phyloP scores from a whole-genome alignment of 92 coral and sea anemone genomes.

The Nematostella vectensis region DNA sequence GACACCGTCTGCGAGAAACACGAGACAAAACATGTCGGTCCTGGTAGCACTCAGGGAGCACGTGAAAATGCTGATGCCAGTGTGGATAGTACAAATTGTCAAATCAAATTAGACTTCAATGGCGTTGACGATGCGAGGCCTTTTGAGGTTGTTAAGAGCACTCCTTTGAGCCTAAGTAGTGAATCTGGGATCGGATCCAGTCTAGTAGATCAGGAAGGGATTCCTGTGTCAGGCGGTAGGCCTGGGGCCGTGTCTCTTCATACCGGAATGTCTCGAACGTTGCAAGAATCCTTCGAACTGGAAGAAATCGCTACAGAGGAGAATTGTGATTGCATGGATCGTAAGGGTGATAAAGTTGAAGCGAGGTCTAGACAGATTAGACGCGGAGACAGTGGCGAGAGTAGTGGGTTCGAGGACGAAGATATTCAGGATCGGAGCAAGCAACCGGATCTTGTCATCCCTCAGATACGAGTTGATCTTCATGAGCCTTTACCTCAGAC shows the following conservation, averaged over 20 bases:
- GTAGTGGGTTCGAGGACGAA: slow-evolving; percentile 86
- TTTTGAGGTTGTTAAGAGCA: neutral
- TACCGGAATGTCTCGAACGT: neutral
- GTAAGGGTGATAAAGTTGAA: neutral
- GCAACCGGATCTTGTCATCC: neutral
- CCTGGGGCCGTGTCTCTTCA: neutral
- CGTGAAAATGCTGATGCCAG: neutral
- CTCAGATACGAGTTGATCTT: neutral
- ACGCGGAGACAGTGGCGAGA: slow-evolving; percentile 65
- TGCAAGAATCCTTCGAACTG: slow-evolving; percentile 73
- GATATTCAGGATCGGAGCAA: neutral
- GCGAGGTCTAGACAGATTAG: neutral
- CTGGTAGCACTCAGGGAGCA: neutral
- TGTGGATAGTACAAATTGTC: neutral
- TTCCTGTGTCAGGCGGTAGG: neutral
- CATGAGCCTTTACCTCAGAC: no score
- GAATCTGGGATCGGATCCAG: slow-evolving; percentile 15
- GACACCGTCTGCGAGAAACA: slow-evolving; percentile 1
- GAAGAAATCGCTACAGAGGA: slow-evolving; percentile 77
- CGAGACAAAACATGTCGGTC: neutral
- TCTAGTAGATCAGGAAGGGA: neutral
- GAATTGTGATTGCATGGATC: slow-evolving; percentile 13
- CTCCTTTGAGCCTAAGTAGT: slow-evolving; percentile 1
- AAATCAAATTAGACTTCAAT: no score
- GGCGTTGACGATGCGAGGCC: neutral